Percentiles rank a stretch among this genome's conserved stretches.
Evolutionary conservation across 2,797 vertebrate species (phyloP).

Genomic region (Anisognathus igniventris): DNA sequence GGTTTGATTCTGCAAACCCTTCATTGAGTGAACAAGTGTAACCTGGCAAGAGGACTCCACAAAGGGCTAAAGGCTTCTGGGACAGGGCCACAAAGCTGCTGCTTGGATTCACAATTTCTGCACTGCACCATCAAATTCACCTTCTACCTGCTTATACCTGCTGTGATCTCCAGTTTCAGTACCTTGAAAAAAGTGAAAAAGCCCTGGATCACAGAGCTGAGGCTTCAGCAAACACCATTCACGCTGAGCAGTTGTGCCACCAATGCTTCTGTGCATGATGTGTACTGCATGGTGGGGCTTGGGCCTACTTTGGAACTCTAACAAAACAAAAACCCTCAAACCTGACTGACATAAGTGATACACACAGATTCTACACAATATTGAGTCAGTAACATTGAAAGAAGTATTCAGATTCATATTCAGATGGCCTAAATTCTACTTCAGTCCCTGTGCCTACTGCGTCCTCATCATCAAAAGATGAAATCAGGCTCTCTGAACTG

Average conservation of each 20-base stretch:
- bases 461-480: background rate
- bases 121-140: background rate
- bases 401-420: background rate
- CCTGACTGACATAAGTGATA: background rate
- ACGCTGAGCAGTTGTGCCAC: fast-evolving
- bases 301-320: background rate
- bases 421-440: background rate
- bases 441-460: background rate
- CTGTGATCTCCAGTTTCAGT: background rate
- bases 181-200: background rate
- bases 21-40: background rate
- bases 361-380: background rate
- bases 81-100: background rate
- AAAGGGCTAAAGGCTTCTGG: background rate
- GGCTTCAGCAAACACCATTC: background rate
- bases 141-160: background rate
- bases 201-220: background rate
- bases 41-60: background rate
- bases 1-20: constrained; percentile 56
- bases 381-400: background rate
- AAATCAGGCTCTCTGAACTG: background rate
- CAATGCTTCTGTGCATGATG: fast-evolving
- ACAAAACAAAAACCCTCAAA: background rate
- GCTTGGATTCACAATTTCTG: background rate
- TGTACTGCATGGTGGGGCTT: background rate